A percentile compares a stretch with the other conserved stretches of the same genome.
phyloP scores from a whole-genome alignment of 2,888 invertebrate species.

The Rhopalosiphum nymphaeae region DNA sequence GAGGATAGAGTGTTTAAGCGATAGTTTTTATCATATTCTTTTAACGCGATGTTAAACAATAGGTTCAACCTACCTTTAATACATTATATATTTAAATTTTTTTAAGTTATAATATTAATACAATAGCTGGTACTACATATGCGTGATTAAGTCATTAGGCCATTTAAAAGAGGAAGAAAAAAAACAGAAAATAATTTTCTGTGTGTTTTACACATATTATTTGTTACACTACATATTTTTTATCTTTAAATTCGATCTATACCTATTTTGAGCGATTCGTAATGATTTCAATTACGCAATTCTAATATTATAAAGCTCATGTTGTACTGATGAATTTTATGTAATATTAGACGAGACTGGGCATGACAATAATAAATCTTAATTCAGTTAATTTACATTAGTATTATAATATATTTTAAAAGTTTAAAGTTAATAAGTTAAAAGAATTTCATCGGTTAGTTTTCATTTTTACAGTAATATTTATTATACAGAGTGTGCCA shows the following conservation, averaged over 20 bases:
- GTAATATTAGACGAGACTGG: not conserved
- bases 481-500: not conserved
- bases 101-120: not conserved
- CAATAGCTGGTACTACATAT: not conserved
- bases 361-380: not conserved
- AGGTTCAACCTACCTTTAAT: not conserved
- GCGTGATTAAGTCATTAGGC: not conserved
- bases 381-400: not conserved
- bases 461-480: not conserved
- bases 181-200: not conserved
- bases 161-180: not conserved
- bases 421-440: not conserved
- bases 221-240: not conserved
- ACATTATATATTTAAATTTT: not conserved
- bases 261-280: too few species aligned
- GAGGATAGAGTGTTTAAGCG: not conserved
- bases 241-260: not conserved
- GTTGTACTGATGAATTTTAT: too few species aligned
- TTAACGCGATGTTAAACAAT: not conserved
- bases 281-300: too few species aligned
- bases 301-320: too few species aligned
- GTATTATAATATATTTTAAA: not conserved
- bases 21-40: not conserved
- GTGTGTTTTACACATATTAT: not conserved
- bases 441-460: not conserved